Evolutionary conservation across 1,140 invertebrate genomes (phyloP).

Genomic region (Lepidurus couesii): DNA sequence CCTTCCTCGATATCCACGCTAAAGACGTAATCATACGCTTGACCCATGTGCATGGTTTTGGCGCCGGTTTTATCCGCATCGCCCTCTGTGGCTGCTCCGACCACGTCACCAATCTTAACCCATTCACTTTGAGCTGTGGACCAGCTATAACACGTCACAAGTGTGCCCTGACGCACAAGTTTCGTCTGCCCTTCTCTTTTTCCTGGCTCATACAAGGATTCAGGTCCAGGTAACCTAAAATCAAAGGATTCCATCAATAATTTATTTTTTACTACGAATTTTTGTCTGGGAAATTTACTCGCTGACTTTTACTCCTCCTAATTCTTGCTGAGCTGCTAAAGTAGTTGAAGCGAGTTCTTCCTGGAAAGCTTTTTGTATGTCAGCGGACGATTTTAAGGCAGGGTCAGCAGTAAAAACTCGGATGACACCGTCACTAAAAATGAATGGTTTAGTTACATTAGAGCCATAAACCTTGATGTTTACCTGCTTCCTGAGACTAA

Average conservation of each 20-base stretch:
- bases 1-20: constrained; percentile 88
- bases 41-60: constrained; percentile 73
- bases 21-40: constrained; percentile 92
- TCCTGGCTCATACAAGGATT: constrained; percentile 68
- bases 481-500: constrained; percentile 77
- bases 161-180: constrained; percentile 67
- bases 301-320: constrained; percentile 76
- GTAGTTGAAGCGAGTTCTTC: constrained; percentile 59
- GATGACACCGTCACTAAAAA: constrained; percentile 66
- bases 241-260: constrained; percentile 16
- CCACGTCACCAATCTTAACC: constrained; percentile 83
- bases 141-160: constrained; percentile 75
- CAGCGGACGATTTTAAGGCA: constrained; percentile 58
- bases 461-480: constrained; percentile 14
- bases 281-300: constrained; percentile 52
- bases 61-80: constrained; percentile 56
- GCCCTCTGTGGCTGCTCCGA: constrained; percentile 61
- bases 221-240: constrained; percentile 66
- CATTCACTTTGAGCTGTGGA: constrained; percentile 62
- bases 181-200: constrained; percentile 77
- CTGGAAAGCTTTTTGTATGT: constrained; percentile 59
- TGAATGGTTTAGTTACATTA: constrained; percentile 17
- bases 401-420: constrained; percentile 73
- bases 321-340: constrained; percentile 56
- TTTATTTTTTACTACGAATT: not conserved